Conservation (phyloP, 2,888 invertebrate genomes). For the Apotomis betuletana region DNA sequence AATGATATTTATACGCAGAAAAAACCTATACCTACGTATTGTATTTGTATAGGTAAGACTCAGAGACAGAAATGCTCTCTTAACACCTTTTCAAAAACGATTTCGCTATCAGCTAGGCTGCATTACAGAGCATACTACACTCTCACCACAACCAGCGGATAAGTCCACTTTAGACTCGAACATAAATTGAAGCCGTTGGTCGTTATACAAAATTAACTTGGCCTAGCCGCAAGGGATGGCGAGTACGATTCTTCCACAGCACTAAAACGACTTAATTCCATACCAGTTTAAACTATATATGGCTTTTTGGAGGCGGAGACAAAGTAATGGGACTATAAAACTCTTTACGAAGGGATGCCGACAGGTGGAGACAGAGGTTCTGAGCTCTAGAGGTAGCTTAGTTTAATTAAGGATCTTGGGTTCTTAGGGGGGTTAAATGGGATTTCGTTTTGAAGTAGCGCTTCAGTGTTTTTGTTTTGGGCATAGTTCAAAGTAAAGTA, state of each 20-base stretch:
- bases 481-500: not conserved
- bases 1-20: too few species aligned
- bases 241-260: not conserved
- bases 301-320: slow-evolving; percentile 4
- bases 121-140: not conserved
- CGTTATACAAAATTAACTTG: slow-evolving; percentile 41
- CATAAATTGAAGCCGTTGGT: slow-evolving; percentile 36
- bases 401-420: slow-evolving; percentile 36
- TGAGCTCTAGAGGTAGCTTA: slow-evolving; percentile 31
- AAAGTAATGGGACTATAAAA: slow-evolving; percentile 37
- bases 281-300: not conserved
- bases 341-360: slow-evolving; percentile 41
- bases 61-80: too few species aligned
- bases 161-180: slow-evolving; percentile 27
- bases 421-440: slow-evolving; percentile 26
- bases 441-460: slow-evolving; percentile 23
- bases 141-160: slow-evolving; percentile 5
- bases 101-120: not conserved
- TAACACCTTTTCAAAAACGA: not conserved
- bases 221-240: slow-evolving; percentile 36
- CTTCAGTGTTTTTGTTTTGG: not conserved
- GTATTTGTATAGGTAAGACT: too few species aligned
- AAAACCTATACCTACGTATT: too few species aligned
- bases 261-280: slow-evolving; percentile 6
- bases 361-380: slow-evolving; percentile 35